Conservation (phyloP, 2,797 vertebrate species). For the Pampus argenteus region DNA sequence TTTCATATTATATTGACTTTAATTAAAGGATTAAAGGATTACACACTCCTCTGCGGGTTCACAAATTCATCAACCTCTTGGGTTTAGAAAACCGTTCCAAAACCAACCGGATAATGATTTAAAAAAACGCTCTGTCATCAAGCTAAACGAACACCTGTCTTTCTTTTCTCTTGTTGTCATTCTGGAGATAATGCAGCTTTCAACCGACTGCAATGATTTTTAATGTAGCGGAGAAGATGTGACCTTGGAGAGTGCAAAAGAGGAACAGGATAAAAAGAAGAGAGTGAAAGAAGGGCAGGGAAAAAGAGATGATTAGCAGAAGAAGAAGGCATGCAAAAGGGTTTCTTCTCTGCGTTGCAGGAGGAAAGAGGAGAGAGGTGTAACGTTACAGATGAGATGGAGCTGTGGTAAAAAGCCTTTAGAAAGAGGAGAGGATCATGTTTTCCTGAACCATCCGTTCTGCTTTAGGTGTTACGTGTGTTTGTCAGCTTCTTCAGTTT, state of each 20-base stretch:
- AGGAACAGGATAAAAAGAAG: constrained; percentile 19
- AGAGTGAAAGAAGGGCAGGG: constrained; percentile 13
- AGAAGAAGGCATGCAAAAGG: constrained; percentile 10
- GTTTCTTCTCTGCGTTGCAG: constrained; percentile 11
- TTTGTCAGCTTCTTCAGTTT: constrained; percentile 14
- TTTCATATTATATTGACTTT: constrained; percentile 67
- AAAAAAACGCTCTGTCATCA: constrained; percentile 58
- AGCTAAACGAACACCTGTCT: constrained; percentile 42
- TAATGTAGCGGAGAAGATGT: constrained; percentile 32
- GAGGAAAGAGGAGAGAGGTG: constrained; percentile 42
- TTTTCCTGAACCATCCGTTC: constrained; percentile 35
- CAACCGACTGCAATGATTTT: constrained; percentile 13
- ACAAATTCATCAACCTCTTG: constrained; percentile 55
- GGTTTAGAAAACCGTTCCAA: constrained; percentile 48
- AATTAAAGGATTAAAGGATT: constrained; percentile 81
- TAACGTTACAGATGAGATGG: constrained; percentile 61
- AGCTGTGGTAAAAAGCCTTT: constrained; percentile 30
- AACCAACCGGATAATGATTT: constrained; percentile 45
- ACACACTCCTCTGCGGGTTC: constrained; percentile 43
- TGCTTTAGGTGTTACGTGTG: background rate
- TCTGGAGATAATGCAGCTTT: constrained; percentile 48
- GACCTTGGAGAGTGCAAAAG: constrained; percentile 41
- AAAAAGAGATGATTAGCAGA: background rate
- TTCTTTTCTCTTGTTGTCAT: constrained; percentile 48
- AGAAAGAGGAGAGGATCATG: constrained; percentile 47